Percentiles rank a stretch among this genome's conserved stretches.
phyloP scores from a whole-genome alignment of 2,113 vertebrate genomes.

The Neolamprologus sp. region DNA sequence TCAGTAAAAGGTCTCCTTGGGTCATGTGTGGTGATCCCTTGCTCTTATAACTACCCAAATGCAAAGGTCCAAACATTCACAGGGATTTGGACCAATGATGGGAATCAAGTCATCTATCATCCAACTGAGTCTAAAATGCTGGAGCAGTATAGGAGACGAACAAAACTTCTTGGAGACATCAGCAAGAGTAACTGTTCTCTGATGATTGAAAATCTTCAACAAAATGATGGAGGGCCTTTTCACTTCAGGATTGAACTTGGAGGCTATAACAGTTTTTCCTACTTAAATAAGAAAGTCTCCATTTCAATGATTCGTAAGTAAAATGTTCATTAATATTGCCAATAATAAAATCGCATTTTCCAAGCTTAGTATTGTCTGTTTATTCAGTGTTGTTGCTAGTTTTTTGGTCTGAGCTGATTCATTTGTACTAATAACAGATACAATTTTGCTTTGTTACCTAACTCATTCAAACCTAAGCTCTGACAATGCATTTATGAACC shows the following conservation, averaged over 20 bases:
- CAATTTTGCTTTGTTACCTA: rapidly evolving
- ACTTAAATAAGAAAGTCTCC: background rate
- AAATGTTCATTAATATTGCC: background rate
- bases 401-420: background rate
- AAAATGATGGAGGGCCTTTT: conserved; percentile 43
- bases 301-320: background rate
- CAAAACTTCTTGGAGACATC: conserved; percentile 46
- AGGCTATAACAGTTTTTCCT: conserved; percentile 25
- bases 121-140: background rate
- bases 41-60: background rate
- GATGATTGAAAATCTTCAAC: conserved; percentile 48
- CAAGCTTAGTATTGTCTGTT: background rate
- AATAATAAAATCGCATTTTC: background rate
- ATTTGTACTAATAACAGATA: background rate
- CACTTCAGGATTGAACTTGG: conserved; percentile 61
- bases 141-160: conserved; percentile 14
- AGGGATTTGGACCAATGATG: background rate
- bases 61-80: background rate
- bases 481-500: background rate
- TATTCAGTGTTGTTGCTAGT: background rate
- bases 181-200: conserved; percentile 52
- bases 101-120: conserved; percentile 16
- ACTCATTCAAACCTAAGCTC: background rate
- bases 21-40: background rate
- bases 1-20: conserved; percentile 39